Evolutionary conservation across 2,888 invertebrate genomes (phyloP), one percentile per base, ranked within the genome.

Genomic region (Scaptomyza tumidula): DNA sequence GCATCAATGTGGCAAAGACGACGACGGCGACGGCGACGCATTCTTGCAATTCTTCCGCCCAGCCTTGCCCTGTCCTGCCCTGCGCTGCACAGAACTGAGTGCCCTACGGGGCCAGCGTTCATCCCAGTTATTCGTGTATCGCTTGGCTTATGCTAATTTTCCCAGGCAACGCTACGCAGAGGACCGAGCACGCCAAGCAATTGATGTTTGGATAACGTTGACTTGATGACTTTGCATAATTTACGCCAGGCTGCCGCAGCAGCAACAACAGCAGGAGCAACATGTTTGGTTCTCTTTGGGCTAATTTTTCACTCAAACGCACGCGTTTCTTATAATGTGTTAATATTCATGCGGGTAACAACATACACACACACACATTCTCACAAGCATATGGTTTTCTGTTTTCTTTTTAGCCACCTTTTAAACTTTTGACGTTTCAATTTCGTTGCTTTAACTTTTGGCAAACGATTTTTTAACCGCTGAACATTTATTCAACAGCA

Each of bases 161-260:
- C 75, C 80, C 88, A 89, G 71, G 73, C 88, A 75, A 57, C 45
- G 52, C 68, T 59, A 44, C 54, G 58, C 54, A 50, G 54, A 54
- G 58, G 27, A 37, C 14, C 37, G n/a, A n/a, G 52, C 69, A 68
- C 74, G 33, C 75, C 75, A 48, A 78, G 75, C 74, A 85, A 88
- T 78, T 84, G 83, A 83, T 83, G 83, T 83, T 83, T 83, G 86
- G 83, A 88, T 83, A 83, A 86, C 88, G 88, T 78, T 88, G 88
- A 86, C 89, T 88, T 87, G 89, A 85, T 85, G 85, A 85, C 88
- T 85, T 89, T 79, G 85, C 89, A 85, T 85, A 87, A 86, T 85
- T 85, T 83, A 86, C 70, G 79, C 82, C 75, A 70, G 48, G 50
- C 62, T 53, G 71, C 49, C 35, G 27, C 65, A 54, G 50, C 55